Evolutionary conservation across 2,113 vertebrate species (phyloP), one percentile per base, ranked within the genome.

Genomic region (Ictalurus furcatus): DNA sequence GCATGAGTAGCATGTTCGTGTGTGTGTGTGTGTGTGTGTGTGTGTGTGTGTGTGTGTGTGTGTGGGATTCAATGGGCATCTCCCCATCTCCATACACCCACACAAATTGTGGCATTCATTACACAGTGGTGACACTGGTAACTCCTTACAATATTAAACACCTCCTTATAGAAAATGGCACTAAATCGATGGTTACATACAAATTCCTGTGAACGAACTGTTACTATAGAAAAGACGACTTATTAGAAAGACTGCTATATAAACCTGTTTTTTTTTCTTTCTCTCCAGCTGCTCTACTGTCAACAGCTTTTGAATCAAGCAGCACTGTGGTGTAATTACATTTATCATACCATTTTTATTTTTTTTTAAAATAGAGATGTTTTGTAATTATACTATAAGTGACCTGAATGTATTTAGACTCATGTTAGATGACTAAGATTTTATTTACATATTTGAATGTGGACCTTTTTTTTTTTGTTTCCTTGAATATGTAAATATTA

Each of bases 401-500:
- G 23, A 76, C 3, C 3, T 40, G 21, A 21, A 1, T 44, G 73
- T 76, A 76, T 76, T 40, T 44, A 74, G 19, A 19, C 23, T 48
- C 21, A 25, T 48, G 40, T 78, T 48, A 28, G 13, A 48, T 79
- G 44, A 79, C 44, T 79, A 48, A 23, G 19, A 44, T 28, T 25
- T 48, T 52, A 78, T 4, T 37, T 19, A 58, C 11, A 56, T 28
- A 30, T 30, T 7, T n/a, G 28, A 58, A 30, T 12, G 2, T 8
- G 4, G 48, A 54, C 14, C 17, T 19, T 58, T 58, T 58, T 56
- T 56, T 74, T 73, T 2, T 30, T 19, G 6, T 34, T 21, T 2
- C 76, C 28, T 56, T 16, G 28, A 80, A n/a, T 58, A 59, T 82
- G 54, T 82, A 82, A 82, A 82, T 82, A 37, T 82, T 59, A 82